These are phyloP conservation scores for Dolichallabes microphthalmus DNA, from an alignment of 2,113 vertebrate species.

Conservation along the genomic window DNA sequence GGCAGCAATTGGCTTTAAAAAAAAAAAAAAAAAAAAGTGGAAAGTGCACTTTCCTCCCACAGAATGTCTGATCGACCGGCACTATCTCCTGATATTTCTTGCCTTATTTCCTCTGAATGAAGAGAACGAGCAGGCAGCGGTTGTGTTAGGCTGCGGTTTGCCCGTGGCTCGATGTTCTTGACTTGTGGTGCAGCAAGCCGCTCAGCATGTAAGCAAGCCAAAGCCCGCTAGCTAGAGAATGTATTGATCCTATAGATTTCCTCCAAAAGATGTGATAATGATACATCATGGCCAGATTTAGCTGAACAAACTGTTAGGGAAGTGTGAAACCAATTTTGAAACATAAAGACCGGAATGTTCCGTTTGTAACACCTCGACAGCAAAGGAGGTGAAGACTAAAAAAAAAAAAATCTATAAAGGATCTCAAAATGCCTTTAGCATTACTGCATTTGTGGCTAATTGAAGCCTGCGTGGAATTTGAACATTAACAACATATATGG, in stretches of 20 bases:
- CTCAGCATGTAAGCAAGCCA: conserved; percentile 79
- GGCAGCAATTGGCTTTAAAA: conserved; percentile 27
- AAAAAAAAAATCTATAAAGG: conserved; percentile 45
- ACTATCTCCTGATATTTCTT: conserved; percentile 52
- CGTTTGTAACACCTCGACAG: conserved; percentile 47
- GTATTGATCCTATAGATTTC: conserved; percentile 84
- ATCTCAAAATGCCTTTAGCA: conserved; percentile 49
- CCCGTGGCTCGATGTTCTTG: conserved; percentile 74
- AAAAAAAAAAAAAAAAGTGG: conserved; percentile 39
- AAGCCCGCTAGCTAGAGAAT: conserved; percentile 77
- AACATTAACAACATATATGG: not conserved
- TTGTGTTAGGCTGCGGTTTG: conserved; percentile 56
- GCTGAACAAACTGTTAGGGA: conserved; percentile 73
- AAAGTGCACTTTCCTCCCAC: conserved; percentile 35
- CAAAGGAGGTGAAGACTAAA: conserved; percentile 26
- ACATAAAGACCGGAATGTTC: conserved; percentile 63
- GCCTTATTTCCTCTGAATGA: conserved; percentile 52
- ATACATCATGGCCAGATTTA: conserved; percentile 81
- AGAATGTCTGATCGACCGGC: conserved; percentile 47
- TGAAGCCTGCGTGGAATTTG: conserved; percentile 4
- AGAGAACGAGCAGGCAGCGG: conserved; percentile 35
- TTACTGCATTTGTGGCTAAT: conserved; percentile 3
- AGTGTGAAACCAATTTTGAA: conserved; percentile 76
- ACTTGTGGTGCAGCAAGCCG: conserved; percentile 72
- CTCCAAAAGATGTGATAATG: conserved; percentile 84